Base-by-base conservation (phyloP, 2,888 invertebrate species). In the Nomada lathburiana region DNA sequence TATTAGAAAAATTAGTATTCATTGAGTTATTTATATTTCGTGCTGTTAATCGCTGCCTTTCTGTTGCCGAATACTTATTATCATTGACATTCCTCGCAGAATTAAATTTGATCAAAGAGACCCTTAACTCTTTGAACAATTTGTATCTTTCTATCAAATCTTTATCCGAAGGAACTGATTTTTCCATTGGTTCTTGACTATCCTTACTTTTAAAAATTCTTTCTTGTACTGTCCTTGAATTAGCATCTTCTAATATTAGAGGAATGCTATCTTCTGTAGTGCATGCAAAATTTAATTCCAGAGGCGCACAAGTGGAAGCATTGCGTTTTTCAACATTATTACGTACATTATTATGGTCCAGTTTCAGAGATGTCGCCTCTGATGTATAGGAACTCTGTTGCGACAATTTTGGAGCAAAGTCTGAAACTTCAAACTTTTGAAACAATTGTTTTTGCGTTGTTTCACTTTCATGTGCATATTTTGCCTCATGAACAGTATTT, bases 91-190 rank as follows among this genome's bases (percentile, higher is more conserved):
- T 11, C 23, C 63, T 68, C 18, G 72, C 11, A 20, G 3, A 11
- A 59, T 72, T 63, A 2, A 90, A 36, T 42, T 74, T 80, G 65
- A 90, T 82, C 16, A 90, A 74, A 20, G 80, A 57, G 72, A 86
- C 68, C 50, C 23, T 80, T 44, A 79, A 68, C 2, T 84, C 78
- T 26, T 55, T 82, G 29, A 70, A 57, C 2, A 83, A 23, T 2
- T 84, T 82, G 13, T 79, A 76, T 65, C 63, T 82, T 18, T 69
- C 44, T 36, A 18, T 42, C n/a, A 80, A 62, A 5, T 53, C n/a
- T 20, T n/a, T 18, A 10, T 63, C 20, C 0, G 23, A 67, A 55
- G 4, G 10, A 42, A 1, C 16, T 20, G 20, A 16, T 23, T 59
- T n/a, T 7, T 52, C 9, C 3, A 23, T 11, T 62, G 20, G 18